Evolutionary conservation across 2,113 vertebrate genomes (phyloP).

Genomic region (Myrmophylax atrothorax): DNA sequence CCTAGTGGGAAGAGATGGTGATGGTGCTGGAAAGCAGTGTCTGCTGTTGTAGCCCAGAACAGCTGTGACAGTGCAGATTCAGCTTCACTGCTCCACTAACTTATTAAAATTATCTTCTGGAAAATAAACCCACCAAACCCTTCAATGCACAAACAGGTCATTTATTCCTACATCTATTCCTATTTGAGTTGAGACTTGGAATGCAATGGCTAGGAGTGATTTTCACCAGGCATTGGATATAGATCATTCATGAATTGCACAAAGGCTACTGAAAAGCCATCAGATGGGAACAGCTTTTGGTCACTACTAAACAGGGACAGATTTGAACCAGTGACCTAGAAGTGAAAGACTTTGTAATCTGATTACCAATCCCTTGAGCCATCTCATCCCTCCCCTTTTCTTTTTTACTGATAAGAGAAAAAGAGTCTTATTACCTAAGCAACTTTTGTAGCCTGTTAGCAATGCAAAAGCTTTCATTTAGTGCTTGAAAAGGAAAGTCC

Average conservation of each 20-base stretch:
- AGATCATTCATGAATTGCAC: conserved; percentile 50
- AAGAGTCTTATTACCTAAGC: conserved; percentile 74
- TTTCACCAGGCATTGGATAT: conserved; percentile 43
- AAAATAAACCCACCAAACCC: not conserved
- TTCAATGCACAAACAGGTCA: not conserved
- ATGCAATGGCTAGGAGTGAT: not conserved
- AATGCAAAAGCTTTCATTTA: conserved; percentile 77
- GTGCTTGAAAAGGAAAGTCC: conserved; percentile 68
- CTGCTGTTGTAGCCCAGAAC: not conserved
- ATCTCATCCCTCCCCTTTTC: conserved; percentile 61
- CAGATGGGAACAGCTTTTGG: conserved; percentile 69
- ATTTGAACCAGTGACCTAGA: conserved; percentile 76
- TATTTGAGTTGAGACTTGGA: not conserved
- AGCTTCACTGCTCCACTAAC: not conserved
- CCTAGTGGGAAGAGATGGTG: not conserved
- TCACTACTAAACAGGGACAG: conserved; percentile 71
- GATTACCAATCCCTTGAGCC: conserved; percentile 75
- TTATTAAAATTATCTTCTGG: conserved; percentile 12
- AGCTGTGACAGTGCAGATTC: not conserved
- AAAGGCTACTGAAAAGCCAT: conserved; percentile 70
- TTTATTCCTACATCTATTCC: not conserved
- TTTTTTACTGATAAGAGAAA: conserved; percentile 72
- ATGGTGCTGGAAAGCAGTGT: not conserved
- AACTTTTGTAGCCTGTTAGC: conserved; percentile 76
- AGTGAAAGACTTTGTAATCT: conserved; percentile 77